Conservation (phyloP, 2,888 invertebrate species). For the Neoaliturus tenellus region DNA sequence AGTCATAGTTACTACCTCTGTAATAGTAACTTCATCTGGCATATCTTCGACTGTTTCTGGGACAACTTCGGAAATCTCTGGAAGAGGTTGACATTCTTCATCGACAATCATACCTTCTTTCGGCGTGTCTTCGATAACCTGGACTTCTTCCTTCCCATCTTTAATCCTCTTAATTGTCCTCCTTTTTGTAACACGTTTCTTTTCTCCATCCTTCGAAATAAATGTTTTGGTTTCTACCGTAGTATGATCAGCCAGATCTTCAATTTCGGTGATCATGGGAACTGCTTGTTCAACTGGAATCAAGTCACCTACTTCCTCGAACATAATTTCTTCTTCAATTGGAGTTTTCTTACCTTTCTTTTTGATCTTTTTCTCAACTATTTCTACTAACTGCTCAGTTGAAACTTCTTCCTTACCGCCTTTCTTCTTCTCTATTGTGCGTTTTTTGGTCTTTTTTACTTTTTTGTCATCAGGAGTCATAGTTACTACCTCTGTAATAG, state of each 20-base stretch:
- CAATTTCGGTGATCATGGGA: slow-evolving; percentile 68
- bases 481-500: slow-evolving; percentile 69
- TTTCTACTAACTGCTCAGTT: slow-evolving; percentile 53
- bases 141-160: slow-evolving; percentile 60
- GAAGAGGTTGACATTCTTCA: slow-evolving; percentile 23
- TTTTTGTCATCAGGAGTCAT: slow-evolving; percentile 60
- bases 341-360: slow-evolving; percentile 21
- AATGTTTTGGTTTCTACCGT: slow-evolving; percentile 64
- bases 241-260: slow-evolving; percentile 73
- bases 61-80: slow-evolving; percentile 23
- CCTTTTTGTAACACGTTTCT: slow-evolving; percentile 42
- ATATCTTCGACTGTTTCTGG: slow-evolving; percentile 31
- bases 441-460: slow-evolving; percentile 60
- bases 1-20: slow-evolving; percentile 63
- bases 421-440: slow-evolving; percentile 60
- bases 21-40: slow-evolving; percentile 51
- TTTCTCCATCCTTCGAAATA: slow-evolving; percentile 24
- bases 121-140: slow-evolving; percentile 56
- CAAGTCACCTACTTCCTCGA: slow-evolving; percentile 21
- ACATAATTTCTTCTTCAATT: not conserved
- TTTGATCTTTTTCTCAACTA: slow-evolving; percentile 30
- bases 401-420: slow-evolving; percentile 62
- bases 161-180: slow-evolving; percentile 57
- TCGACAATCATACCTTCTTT: slow-evolving; percentile 46
- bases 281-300: slow-evolving; percentile 6